Evolutionary conservation across 2,797 vertebrate genomes (phyloP).

Genomic region (Pogonophryne albipinna): DNA sequence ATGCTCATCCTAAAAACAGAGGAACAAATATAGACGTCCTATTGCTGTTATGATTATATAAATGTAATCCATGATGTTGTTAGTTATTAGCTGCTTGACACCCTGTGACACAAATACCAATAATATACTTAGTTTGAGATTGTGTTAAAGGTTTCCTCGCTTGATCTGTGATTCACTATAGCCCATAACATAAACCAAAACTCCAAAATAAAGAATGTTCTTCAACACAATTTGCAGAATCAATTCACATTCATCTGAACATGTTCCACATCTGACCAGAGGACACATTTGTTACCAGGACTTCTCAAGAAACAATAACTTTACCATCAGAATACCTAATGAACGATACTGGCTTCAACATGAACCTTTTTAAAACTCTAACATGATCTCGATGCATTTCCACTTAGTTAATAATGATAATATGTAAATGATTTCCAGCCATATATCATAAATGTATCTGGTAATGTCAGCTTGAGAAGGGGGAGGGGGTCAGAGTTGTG

Average conservation of each 20-base stretch:
- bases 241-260: background rate
- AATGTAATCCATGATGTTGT: too few relatives aligned
- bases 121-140: too few relatives aligned
- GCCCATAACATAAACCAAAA: too few relatives aligned
- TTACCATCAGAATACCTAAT: background rate
- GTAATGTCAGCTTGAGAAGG: background rate
- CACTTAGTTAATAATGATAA: background rate
- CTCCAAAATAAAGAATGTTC: too few relatives aligned
- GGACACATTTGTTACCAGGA: background rate
- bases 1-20: too few relatives aligned
- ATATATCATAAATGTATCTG: constrained; percentile 1
- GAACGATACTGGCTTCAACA: background rate
- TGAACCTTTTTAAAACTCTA: background rate
- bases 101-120: too few relatives aligned
- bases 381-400: background rate
- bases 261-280: background rate
- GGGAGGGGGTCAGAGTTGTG: background rate
- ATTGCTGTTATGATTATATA: too few relatives aligned
- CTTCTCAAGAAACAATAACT: background rate
- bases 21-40: too few relatives aligned
- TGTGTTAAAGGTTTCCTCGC: too few relatives aligned
- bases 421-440: constrained; percentile 8
- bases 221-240: background rate
- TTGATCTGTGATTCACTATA: too few relatives aligned
- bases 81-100: too few relatives aligned